Percentiles rank a stretch among this genome's conserved stretches.
These are phyloP conservation scores for Thripadectes ignobilis DNA, from an alignment of 2,797 vertebrate genomes.

Conservation along the genomic window DNA sequence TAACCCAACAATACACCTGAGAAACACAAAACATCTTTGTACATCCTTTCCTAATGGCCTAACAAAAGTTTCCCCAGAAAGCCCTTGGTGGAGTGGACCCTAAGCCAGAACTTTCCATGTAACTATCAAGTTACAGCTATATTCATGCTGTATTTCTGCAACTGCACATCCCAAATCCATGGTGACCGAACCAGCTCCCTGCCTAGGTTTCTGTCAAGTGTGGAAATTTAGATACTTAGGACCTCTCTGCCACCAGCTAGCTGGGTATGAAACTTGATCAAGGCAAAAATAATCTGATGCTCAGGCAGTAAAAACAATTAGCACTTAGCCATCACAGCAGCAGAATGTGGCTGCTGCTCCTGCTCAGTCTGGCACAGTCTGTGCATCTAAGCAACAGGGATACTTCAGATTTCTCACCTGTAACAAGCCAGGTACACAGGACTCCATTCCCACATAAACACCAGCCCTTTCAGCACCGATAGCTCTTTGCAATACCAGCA, in stretches of 20 bases:
- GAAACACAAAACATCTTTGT: background rate
- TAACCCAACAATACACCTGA: background rate
- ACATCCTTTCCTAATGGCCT: background rate
- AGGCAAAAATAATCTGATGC: slow-evolving; percentile 12
- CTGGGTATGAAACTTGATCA: background rate
- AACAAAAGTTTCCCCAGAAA: background rate
- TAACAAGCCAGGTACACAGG: background rate
- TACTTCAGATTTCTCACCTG: background rate
- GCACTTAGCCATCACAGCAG: background rate
- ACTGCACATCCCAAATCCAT: background rate
- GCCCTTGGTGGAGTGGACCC: background rate
- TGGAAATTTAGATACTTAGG: background rate
- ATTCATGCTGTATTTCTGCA: background rate
- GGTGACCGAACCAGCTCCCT: background rate
- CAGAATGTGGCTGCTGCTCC: background rate
- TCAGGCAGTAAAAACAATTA: slow-evolving; percentile 34
- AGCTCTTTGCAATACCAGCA: background rate
- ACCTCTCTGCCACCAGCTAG: background rate
- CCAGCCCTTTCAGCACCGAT: background rate
- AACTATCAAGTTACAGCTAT: background rate
- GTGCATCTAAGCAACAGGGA: background rate
- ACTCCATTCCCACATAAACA: background rate
- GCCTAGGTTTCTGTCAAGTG: background rate
- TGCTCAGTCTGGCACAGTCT: background rate
- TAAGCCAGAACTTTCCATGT: background rate